These are phyloP conservation scores for Musca vetustissima DNA, from an alignment of 1,140 invertebrate genomes.

Conservation along the genomic window DNA sequence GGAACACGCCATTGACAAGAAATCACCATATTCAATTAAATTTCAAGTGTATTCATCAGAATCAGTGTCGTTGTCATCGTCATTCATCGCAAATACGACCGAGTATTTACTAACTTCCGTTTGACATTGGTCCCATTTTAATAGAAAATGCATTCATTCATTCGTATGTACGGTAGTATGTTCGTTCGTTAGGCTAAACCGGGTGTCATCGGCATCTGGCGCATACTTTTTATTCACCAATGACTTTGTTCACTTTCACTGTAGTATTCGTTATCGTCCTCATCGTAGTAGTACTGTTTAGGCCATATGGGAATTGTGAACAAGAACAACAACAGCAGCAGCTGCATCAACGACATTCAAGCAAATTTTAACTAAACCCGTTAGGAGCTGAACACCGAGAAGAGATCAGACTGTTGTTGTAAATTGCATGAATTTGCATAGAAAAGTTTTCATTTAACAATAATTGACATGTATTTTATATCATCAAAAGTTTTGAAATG, in stretches of 20 bases:
- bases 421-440: conserved; percentile 19
- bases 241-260: conserved; percentile 1
- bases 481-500: conserved; percentile 3
- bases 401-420: not conserved
- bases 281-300: no score
- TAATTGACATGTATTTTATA: conserved; percentile 19
- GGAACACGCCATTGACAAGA: no score
- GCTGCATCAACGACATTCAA: no score
- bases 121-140: no score
- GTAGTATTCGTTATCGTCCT: not conserved
- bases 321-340: no score
- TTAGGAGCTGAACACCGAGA: no score
- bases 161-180: not conserved
- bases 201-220: no score
- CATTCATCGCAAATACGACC: not conserved
- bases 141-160: not conserved
- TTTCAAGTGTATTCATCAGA: not conserved
- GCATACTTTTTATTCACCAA: no score
- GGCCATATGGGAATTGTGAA: no score
- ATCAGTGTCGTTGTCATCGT: not conserved
- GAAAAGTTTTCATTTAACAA: conserved; percentile 21
- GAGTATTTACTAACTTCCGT: no score
- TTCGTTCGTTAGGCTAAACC: not conserved
- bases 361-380: no score
- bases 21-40: no score